Evolutionary conservation across 2,113 vertebrate genomes (phyloP).

Genomic region (Furnarius figulus): DNA sequence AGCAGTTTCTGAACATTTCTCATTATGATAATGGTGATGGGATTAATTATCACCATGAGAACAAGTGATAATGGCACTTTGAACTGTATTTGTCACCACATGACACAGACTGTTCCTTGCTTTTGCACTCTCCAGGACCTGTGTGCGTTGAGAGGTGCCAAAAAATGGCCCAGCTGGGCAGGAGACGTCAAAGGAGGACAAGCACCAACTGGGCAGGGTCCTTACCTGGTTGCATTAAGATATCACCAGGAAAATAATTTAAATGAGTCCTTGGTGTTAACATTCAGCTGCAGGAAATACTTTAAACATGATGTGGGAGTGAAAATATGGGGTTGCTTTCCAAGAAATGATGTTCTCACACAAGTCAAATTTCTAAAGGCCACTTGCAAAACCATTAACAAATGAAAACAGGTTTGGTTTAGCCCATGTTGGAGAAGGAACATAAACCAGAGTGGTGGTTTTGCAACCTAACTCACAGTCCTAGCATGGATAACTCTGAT

Average conservation of each 20-base stretch:
- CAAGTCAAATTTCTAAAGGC: slow-evolving; percentile 13
- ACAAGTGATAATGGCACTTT: slow-evolving; percentile 53
- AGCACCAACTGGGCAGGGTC: background rate
- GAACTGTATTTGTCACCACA: slow-evolving; percentile 65
- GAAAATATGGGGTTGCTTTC: background rate
- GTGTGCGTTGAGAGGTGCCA: background rate
- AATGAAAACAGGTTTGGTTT: slow-evolving; percentile 1
- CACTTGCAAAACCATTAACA: background rate
- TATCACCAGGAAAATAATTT: slow-evolving; percentile 23
- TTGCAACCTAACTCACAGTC: background rate
- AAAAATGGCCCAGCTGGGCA: background rate
- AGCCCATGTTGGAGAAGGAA: background rate
- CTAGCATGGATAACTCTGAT: background rate
- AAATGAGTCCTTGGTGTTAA: background rate
- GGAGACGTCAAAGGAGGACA: background rate
- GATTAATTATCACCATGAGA: slow-evolving; percentile 75
- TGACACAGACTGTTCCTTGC: slow-evolving; percentile 27
- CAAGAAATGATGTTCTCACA: background rate
- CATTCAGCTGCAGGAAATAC: background rate
- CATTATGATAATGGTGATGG: slow-evolving; percentile 70
- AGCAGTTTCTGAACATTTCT: slow-evolving; percentile 64
- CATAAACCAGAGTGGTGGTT: background rate
- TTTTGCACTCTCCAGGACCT: slow-evolving; percentile 7
- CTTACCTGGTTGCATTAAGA: slow-evolving; percentile 5
- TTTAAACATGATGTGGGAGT: background rate